Conservation (phyloP, 2,888 invertebrate genomes). For the Andricus curvator region DNA sequence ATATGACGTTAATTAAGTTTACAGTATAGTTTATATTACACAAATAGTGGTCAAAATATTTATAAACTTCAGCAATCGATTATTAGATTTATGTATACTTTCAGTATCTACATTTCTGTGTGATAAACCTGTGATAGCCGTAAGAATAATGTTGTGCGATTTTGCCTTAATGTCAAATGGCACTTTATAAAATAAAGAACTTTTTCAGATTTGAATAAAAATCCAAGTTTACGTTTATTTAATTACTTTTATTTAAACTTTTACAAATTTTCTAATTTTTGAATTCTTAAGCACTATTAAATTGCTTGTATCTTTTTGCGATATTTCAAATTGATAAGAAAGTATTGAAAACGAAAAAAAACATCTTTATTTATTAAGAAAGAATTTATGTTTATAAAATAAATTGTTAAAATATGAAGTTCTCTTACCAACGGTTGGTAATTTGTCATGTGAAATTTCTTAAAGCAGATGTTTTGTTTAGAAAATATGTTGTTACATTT, state of each 20-base stretch:
- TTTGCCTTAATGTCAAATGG: neutral
- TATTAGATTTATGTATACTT: conserved; percentile 19
- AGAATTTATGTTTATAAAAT: too few species aligned
- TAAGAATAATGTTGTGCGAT: conserved; percentile 17
- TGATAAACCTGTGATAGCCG: conserved; percentile 36
- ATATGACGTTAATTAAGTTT: conserved; percentile 27
- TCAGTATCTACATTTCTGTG: conserved; percentile 32
- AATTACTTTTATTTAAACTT: neutral
- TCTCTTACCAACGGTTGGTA: too few species aligned
- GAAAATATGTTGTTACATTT: too few species aligned
- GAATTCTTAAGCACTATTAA: too few species aligned
- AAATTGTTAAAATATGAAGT: too few species aligned
- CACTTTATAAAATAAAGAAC: neutral
- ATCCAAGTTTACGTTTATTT: neutral
- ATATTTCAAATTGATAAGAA: too few species aligned
- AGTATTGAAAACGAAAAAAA: too few species aligned
- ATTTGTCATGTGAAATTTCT: too few species aligned
- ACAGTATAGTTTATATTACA: conserved; percentile 26
- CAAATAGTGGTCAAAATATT: neutral
- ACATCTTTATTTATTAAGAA: too few species aligned
- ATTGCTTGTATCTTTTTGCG: too few species aligned
- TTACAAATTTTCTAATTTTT: too few species aligned
- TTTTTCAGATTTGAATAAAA: neutral
- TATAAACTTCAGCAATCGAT: conserved; percentile 2
- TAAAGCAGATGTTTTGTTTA: too few species aligned